Conservation (phyloP, 2,797 vertebrate species). For the Australoheros facetus region DNA sequence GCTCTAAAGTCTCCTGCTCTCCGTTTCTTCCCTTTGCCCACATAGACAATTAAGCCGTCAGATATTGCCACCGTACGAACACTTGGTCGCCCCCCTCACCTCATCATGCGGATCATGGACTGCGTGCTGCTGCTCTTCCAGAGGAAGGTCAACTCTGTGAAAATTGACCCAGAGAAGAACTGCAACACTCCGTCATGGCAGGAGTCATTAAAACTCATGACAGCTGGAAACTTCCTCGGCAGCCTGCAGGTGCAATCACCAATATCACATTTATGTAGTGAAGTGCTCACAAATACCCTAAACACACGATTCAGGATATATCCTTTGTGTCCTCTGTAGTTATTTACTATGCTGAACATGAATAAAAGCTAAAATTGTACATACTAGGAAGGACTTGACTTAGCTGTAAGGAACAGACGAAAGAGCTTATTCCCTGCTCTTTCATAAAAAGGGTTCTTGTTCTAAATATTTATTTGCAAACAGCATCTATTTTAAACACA, state of each 20-base stretch:
- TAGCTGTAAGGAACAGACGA: not conserved
- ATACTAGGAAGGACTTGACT: not conserved
- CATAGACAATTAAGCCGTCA: slow-evolving; percentile 93
- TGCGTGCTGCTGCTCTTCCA: slow-evolving; percentile 95
- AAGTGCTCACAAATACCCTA: not conserved
- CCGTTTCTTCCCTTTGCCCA: not conserved
- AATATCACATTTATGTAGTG: not conserved
- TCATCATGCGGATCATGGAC: slow-evolving; percentile 99
- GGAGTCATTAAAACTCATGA: slow-evolving; percentile 96
- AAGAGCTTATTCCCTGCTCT: not conserved
- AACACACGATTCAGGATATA: not conserved
- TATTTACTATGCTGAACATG: not conserved
- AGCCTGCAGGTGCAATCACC: slow-evolving; percentile 76
- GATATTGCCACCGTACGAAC: slow-evolving; percentile 96
- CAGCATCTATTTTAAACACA: not conserved
- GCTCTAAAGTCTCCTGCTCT: not conserved
- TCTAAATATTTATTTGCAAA: not conserved
- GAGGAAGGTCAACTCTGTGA: slow-evolving; percentile 86
- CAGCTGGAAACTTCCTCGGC: slow-evolving; percentile 93
- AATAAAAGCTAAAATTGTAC: not conserved
- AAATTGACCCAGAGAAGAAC: slow-evolving; percentile 86
- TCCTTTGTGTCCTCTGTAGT: not conserved
- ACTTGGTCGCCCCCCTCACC: slow-evolving; percentile 91
- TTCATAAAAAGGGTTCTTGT: not conserved
- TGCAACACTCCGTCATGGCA: slow-evolving; percentile 91